Evolutionary conservation across 2,113 vertebrate species (phyloP).

Genomic region (Promerops cafer): DNA sequence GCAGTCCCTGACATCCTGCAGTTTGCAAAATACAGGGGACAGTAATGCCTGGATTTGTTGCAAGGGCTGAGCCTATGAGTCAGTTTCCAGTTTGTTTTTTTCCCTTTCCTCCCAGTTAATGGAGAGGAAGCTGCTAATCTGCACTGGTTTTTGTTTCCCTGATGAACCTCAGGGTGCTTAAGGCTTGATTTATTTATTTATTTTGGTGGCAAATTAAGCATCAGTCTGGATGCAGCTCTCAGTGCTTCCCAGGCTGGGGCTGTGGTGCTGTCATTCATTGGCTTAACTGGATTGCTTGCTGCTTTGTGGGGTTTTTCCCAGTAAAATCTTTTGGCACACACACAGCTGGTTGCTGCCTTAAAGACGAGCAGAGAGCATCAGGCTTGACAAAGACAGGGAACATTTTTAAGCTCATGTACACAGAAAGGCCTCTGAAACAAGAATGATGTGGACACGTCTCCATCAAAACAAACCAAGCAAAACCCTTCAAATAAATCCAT

Average conservation of each 20-base stretch:
- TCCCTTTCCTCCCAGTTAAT: neutral
- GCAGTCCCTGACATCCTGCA: neutral
- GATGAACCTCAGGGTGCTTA: neutral
- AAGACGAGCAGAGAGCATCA: neutral
- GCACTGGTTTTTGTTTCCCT: neutral
- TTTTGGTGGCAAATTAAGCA: slow-evolving; percentile 20
- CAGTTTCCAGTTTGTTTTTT: neutral
- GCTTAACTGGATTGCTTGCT: slow-evolving; percentile 45
- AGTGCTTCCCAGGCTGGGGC: neutral
- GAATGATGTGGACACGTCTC: neutral
- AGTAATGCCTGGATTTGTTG: neutral
- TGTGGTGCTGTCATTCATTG: slow-evolving; percentile 12
- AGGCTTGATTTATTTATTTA: slow-evolving; percentile 30
- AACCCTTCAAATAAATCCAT: neutral
- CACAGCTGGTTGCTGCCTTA: neutral
- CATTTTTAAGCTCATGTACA: neutral
- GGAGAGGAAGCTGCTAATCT: neutral
- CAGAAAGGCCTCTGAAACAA: neutral
- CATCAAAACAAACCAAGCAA: neutral
- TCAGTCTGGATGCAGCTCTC: neutral
- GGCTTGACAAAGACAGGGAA: neutral
- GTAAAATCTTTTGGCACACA: neutral
- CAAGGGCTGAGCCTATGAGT: neutral
- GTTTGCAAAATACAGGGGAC: neutral
- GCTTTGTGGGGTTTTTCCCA: neutral